Conservation (phyloP, 2,888 invertebrate genomes). For the Apamea sordens region DNA sequence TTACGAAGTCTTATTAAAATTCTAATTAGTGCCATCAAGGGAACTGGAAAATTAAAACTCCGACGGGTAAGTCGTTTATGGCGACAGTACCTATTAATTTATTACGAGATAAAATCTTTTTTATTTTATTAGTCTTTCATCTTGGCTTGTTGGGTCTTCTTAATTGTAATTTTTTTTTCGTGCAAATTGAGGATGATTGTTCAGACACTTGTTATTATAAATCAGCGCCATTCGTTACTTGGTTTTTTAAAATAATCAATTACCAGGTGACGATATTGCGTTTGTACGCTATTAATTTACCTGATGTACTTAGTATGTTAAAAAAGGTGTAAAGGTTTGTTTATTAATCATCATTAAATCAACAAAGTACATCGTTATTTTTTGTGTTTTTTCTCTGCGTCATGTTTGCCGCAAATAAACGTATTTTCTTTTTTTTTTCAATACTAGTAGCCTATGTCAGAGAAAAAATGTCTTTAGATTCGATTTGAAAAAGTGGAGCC, state of each 20-base stretch:
- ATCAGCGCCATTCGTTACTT: background rate
- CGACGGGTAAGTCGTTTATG: conserved; percentile 25
- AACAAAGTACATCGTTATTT: background rate
- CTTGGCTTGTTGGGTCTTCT: background rate
- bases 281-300: background rate
- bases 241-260: background rate
- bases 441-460: background rate
- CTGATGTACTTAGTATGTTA: background rate
- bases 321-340: background rate
- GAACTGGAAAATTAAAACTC: conserved; percentile 55
- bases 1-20: conserved; percentile 60
- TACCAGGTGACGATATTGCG: background rate
- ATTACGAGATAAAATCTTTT: conserved; percentile 21
- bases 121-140: conserved; percentile 10
- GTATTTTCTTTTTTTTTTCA: background rate
- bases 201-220: background rate
- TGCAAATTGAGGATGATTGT: accelerated
- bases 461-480: background rate
- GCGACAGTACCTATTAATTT: conserved; percentile 14
- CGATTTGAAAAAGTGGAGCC: background rate
- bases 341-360: background rate
- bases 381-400: too few relatives aligned
- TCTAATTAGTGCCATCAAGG: conserved; percentile 55
- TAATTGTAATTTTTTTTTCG: background rate
- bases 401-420: too few relatives aligned